phyloP scores from a whole-genome alignment of 2,888 invertebrate species.

The Dinocampus coccinellae region DNA sequence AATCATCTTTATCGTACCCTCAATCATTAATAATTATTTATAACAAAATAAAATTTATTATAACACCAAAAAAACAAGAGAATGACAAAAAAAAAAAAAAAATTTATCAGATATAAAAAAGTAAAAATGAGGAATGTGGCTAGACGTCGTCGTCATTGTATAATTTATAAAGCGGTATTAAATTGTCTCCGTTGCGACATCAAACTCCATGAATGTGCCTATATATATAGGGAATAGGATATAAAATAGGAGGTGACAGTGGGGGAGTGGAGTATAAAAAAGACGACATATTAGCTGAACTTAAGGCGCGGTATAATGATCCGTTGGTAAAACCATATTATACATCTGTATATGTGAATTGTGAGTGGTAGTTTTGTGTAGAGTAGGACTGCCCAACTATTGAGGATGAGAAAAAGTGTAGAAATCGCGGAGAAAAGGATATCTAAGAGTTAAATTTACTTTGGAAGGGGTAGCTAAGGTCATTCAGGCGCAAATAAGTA shows the following conservation, averaged over 20 bases:
- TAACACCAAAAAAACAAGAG: no score
- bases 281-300: conserved; percentile 68
- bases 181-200: conserved; percentile 60
- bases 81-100: no score
- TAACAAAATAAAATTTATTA: background rate
- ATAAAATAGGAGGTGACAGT: conserved; percentile 41
- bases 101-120: background rate
- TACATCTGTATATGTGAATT: conserved; percentile 34
- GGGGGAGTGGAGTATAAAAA: conserved; percentile 39
- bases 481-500: conserved; percentile 66
- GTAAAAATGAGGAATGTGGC: background rate
- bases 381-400: conserved; percentile 3
- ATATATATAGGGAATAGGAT: conserved; percentile 42
- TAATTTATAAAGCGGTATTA: conserved; percentile 68
- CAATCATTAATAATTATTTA: background rate
- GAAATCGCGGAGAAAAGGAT: conserved; percentile 28
- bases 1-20: background rate
- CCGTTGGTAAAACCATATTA: conserved; percentile 61
- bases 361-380: conserved; percentile 39
- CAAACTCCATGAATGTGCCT: conserved; percentile 40
- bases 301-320: conserved; percentile 68
- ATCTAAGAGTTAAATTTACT: conserved; percentile 43
- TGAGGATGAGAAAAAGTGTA: conserved; percentile 28
- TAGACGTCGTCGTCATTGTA: conserved; percentile 42
- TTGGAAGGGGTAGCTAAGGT: conserved; percentile 43